Base-by-base conservation (phyloP, 1,140 invertebrate species). In the Frieseomelitta varia region DNA sequence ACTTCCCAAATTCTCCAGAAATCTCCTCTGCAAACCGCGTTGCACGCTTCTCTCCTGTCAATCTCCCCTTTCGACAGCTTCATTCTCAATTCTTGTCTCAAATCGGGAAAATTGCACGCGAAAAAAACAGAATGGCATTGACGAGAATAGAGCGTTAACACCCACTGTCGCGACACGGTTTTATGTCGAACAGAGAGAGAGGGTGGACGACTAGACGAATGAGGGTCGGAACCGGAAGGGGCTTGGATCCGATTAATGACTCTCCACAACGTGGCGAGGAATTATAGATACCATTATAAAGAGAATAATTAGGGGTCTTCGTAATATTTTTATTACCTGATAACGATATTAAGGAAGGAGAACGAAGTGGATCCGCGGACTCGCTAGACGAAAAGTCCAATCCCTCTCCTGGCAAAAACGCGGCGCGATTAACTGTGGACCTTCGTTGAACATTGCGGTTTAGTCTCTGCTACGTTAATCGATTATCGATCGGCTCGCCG, bases 231-330 rank as follows among this genome's bases (percentile, higher is more conserved):
- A 56, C 2, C 77, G 30, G 21, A 53, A 17, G 72, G 65, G 17
- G 56, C 51, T 58, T 21, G 55, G 21, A 12, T 27, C 24, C 85
- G 90, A 91, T 91, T 90, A 3, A 86, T 87, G 91, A 89, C 87
- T 88, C 87, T 88, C 81, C 81, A 88, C 84, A 88, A 89, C 90
- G 85, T 63, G 65, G 53, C 77, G 30, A 90, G 88, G 87, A 92
- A 92, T 92, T 91, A 92, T 92, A 90, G 91, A 92, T 86, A 91
- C 90, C 88, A 90, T 92, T 92, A 92, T 91, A 91, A 85, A 87
- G 86, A 65, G 85, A 90, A 91, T 91, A 91, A 91, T 92, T 92
- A 92, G 87, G 24, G 85, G 83, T 78, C 76, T 87, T 90, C 91
- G 89, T 92, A 92, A 92, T 91, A 91, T 92, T 92, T 92, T 92